Evolutionary conservation across 2,113 vertebrate species (phyloP).

Genomic region (Dromas ardeola): DNA sequence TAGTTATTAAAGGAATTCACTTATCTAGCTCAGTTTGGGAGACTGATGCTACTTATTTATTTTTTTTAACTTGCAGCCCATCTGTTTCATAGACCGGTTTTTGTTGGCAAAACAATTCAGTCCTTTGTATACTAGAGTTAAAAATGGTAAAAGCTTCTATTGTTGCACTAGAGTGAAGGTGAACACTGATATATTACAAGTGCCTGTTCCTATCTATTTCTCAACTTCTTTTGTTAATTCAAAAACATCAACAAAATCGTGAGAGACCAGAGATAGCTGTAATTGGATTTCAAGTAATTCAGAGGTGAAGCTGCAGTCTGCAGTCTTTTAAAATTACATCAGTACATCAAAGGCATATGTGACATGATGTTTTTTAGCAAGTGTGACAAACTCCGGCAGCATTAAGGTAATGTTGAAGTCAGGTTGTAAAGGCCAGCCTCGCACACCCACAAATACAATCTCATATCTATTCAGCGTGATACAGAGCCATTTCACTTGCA

Average conservation of each 20-base stretch:
- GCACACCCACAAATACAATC: neutral
- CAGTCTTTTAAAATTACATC: slow-evolving; percentile 64
- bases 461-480: neutral
- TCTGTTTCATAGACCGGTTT: slow-evolving; percentile 25
- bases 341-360: slow-evolving; percentile 42
- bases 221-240: slow-evolving; percentile 61
- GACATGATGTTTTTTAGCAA: slow-evolving; percentile 37
- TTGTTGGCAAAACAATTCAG: slow-evolving; percentile 26
- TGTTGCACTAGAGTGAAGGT: slow-evolving; percentile 38
- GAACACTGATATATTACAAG: slow-evolving; percentile 42
- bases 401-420: slow-evolving; percentile 22
- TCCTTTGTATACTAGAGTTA: slow-evolving; percentile 18
- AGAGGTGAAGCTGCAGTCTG: slow-evolving; percentile 49
- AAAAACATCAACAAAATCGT: slow-evolving; percentile 62
- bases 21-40: neutral
- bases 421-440: slow-evolving; percentile 21
- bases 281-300: slow-evolving; percentile 65
- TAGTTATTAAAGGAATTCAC: slow-evolving; percentile 18
- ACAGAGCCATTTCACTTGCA: slow-evolving; percentile 7
- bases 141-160: slow-evolving; percentile 42
- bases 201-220: slow-evolving; percentile 53
- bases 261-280: slow-evolving; percentile 43
- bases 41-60: neutral
- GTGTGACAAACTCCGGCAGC: slow-evolving; percentile 25
- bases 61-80: slow-evolving; percentile 11